These are phyloP conservation scores for Nanorana parkeri DNA, from an alignment of 2,113 vertebrate species.

Conservation along the genomic window DNA sequence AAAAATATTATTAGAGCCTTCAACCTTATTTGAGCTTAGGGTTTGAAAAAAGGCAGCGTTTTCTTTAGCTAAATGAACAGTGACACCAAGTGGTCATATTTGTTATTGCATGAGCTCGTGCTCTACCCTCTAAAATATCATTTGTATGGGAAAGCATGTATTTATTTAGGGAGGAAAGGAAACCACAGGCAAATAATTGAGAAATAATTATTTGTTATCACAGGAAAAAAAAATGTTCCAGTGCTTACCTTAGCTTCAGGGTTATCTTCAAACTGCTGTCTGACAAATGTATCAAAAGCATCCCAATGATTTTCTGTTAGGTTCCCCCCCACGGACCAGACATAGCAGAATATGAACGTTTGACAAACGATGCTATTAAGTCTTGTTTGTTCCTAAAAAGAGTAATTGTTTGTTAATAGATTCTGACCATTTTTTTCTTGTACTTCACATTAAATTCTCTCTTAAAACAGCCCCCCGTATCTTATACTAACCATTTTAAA, in stretches of 20 bases:
- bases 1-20: too few relatives aligned
- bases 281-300: conserved; percentile 79
- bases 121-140: too few relatives aligned
- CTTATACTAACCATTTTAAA: not conserved
- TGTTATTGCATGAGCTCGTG: too few relatives aligned
- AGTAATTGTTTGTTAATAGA: conserved; percentile 46
- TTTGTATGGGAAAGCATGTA: too few relatives aligned
- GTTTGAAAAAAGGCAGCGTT: too few relatives aligned
- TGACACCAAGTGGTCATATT: too few relatives aligned
- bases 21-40: too few relatives aligned
- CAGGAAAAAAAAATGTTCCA: not conserved
- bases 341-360: conserved; percentile 83
- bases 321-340: conserved; percentile 82
- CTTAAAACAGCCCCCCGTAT: not conserved
- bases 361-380: conserved; percentile 75
- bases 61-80: too few relatives aligned
- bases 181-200: too few relatives aligned
- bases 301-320: conserved; percentile 75
- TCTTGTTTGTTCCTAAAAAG: conserved; percentile 71
- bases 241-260: conserved; percentile 74
- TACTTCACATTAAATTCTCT: not conserved
- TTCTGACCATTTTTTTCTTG: not conserved
- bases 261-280: conserved; percentile 79
- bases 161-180: too few relatives aligned
- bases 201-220: not conserved